Conservation (phyloP, 1,140 invertebrate species). For the Gryllus bimaculatus region DNA sequence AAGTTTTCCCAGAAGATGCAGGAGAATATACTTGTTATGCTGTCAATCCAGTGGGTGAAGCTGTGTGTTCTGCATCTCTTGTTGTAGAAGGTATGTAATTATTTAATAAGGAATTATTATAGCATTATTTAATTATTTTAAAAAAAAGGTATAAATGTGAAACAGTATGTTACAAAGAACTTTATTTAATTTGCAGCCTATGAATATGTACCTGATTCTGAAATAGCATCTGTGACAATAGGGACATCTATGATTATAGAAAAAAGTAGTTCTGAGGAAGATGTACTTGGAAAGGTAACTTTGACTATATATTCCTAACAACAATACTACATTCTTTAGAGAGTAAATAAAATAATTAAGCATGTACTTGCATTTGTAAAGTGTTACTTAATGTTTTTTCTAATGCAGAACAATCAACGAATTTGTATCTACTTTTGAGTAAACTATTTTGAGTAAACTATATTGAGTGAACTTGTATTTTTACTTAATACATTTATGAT, state of each 20-base stretch:
- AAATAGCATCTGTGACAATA: conserved; percentile 53
- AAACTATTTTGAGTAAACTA: too few relatives aligned
- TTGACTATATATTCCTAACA: not conserved
- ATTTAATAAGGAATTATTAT: not conserved
- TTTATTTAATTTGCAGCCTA: conserved; percentile 61
- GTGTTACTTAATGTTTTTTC: too few relatives aligned
- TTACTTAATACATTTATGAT: too few relatives aligned
- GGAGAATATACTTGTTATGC: conserved; percentile 79
- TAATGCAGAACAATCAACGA: too few relatives aligned
- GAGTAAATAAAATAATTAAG: too few relatives aligned
- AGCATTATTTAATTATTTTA: not conserved
- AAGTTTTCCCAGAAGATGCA: conserved; percentile 90
- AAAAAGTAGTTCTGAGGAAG: conserved; percentile 65
- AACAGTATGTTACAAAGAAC: too few relatives aligned
- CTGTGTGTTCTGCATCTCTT: conserved; percentile 66
- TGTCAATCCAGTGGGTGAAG: conserved; percentile 75
- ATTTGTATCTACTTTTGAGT: too few relatives aligned
- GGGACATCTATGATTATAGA: conserved; percentile 43
- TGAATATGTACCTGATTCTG: conserved; percentile 84
- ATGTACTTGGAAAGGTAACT: conserved; percentile 65
- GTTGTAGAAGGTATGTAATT: conserved; percentile 72
- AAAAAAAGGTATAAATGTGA: conserved; percentile 10
- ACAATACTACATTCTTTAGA: too few relatives aligned
- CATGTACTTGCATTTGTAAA: too few relatives aligned
- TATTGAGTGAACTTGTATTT: too few relatives aligned